Evolutionary conservation across 2,797 vertebrate species (phyloP), one percentile per base, ranked within the genome.

Genomic region (Sternarchorhynchus goeldii): DNA sequence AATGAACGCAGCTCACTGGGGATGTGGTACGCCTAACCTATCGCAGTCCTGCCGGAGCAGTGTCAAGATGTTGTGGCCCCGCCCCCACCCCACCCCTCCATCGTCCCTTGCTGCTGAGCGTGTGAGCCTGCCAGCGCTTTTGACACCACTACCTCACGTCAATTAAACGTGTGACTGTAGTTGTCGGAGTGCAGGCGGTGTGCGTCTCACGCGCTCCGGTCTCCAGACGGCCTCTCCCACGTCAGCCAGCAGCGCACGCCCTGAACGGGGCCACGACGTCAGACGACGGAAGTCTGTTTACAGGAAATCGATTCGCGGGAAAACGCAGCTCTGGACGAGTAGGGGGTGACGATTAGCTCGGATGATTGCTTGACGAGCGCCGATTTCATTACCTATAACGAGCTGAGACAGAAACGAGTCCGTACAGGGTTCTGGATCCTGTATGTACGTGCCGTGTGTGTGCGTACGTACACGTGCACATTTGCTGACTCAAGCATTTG

Each of bases 131-230:
- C 81, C 86, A 85, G 86, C 87, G 81, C 84, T 87, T 89, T 89
- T 89, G 88, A 91, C 90, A 90, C 87, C 84, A 83, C 88, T 89
- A 88, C 88, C 88, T 89, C 83, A 88, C 88, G 88, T 90, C 88
- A 89, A 87, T 90, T 89, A 87, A 89, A 86, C 60, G 86, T 88
- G 87, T 90, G 88, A 90, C 75, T 81, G 63, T 70, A 84, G 83
- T 31, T 68, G 81, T 77, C 63, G 82, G 89, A 86, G 82, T 85
- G 85, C 76, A 86, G 83, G 77, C 59, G 57, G 73, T 78, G 62
- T 77, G 64, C 59, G 65, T 66, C 73, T 80, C 77, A 77, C 79
- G 57, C 75, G 71, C 66, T 79, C 83, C 64, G 60, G 50, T 82
- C 73, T 77, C 41, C 58, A 77, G 59, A 81, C 80, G 53, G 60